Base-by-base conservation (phyloP, 2,113 vertebrate species). In the Pygoscelis adeliae region DNA sequence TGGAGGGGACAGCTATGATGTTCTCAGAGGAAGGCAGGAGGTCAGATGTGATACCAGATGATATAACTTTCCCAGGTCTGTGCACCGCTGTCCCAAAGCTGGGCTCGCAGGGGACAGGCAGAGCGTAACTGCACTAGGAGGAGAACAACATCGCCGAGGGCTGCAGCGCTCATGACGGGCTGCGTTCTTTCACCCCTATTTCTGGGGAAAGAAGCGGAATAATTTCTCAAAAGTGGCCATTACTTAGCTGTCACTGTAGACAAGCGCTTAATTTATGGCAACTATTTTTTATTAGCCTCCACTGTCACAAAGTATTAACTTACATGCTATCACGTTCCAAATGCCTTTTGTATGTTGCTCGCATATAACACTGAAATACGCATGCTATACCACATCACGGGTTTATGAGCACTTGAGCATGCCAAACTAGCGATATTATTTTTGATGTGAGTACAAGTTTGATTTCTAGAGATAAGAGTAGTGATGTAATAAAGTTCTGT, bases 191-290 rank as follows among this genome's bases (percentile, higher is more conserved):
- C 73, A 55, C 42, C 59, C 5, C 87, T 85, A 1, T 69, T 61
- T 65, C 84, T 21, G 42, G 49, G 61, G 29, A 88, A 92, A 65
- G 66, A 90, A 72, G 36, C 49, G 36, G 61, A 93, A 79, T 95
- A 50, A 83, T 81, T 91, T 97, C 86, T 93, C 42, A 91, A 38
- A 97, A 90, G 89, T 86, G 40, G 74, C 17, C 90, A 27, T 88
- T 94, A 49, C 52, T 49, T 94, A 62, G 82, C 61, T 81, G 84
- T 97, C 87, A 61, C 62, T 42, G 65, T 59, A 86, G 63, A 62
- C 76, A 95, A 94, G 53, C 89, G 91, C 81, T 87, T 69, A 95
- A 70, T 92, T 96, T 95, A 95, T 83, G 69, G 62, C 59, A 96
- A 92, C 44, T 89, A 92, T 89, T 96, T 92, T 96, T 91, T 87